Base-by-base conservation (phyloP, 2,797 vertebrate genomes). In the Nothura maculosa region DNA sequence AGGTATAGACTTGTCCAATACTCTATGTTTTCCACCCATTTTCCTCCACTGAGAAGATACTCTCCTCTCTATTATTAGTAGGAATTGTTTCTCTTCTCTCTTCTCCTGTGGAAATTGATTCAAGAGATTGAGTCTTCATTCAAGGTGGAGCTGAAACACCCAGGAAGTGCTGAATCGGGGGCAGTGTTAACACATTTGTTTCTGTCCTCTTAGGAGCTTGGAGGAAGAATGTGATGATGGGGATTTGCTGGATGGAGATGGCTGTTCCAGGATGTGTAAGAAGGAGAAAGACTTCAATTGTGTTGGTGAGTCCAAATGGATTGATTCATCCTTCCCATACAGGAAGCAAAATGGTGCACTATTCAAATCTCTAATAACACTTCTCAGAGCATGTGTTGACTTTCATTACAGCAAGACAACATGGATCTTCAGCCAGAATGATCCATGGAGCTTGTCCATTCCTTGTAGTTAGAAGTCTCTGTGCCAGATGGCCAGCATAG, bases 211-310 rank as follows among this genome's bases (percentile, higher is more conserved):
- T 64, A 99, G 99, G 97, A 97, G 52, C 60, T 77, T 97, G 55
- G 97, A 96, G 52, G 99, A 99, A 68, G 98, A 99, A 91, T 99
- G 99, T 40, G 99, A 99, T 69, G 99, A 99, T 76, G 98, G 98
- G 24, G 98, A 99, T 91, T 97, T 99, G 86, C 60, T 99, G 96
- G 99, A 98, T n/a, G 98, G 98, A 50, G 99, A 99, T 16, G 99
- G 99, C 76, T 99, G 99, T 93, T 99, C 99, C 25, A 98, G 98
- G 97, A 98, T 97, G 21, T 99, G 99, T 92, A 90, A 84, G 48
- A 98, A 98, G 78, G 99, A 99, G 89, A 88, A 95, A 83, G 98
- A 98, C 86, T 99, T 99, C 96, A 98, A 98, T 81, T 99, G 99
- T 92, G 91, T 96, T 0, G 99, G 99, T 99, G 96, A 98, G 99